Percentiles rank a stretch among this genome's conserved stretches.
phyloP scores from a whole-genome alignment of 1,140 invertebrate species.

The Bombus affinis region DNA sequence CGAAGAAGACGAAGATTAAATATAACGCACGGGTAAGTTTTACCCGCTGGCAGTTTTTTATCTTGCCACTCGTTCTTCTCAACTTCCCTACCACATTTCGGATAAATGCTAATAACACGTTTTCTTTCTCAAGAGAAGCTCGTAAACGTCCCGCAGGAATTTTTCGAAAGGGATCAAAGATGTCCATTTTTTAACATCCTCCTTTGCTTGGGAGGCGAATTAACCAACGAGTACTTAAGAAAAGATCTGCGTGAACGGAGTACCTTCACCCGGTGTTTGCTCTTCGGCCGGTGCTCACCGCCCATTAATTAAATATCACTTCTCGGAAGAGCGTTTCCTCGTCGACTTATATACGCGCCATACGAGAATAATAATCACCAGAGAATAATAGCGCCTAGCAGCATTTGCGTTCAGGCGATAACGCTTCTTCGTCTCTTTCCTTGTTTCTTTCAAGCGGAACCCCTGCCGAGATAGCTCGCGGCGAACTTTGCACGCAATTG shows the following conservation, averaged over 20 bases:
- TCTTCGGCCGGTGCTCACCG: constrained; percentile 20
- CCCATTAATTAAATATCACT: constrained; percentile 62
- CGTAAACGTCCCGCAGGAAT: too few species aligned
- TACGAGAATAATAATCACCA: constrained; percentile 59
- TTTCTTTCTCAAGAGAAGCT: too few species aligned
- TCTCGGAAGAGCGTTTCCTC: constrained; percentile 49
- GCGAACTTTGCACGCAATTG: constrained; percentile 47
- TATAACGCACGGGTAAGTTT: too few species aligned
- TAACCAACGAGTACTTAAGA: neutral
- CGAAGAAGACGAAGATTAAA: neutral
- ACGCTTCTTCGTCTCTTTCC: constrained; percentile 1
- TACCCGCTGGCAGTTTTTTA: too few species aligned
- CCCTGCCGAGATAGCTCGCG: constrained; percentile 21
- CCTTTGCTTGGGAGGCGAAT: neutral
- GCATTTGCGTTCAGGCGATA: constrained; percentile 20
- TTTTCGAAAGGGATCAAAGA: too few species aligned
- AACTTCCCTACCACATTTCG: too few species aligned
- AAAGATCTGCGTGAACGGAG: constrained; percentile 39
- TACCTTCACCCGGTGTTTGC: constrained; percentile 30
- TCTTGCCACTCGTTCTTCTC: too few species aligned
- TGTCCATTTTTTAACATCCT: too few species aligned
- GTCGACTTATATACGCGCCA: constrained; percentile 35
- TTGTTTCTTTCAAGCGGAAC: neutral
- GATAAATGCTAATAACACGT: too few species aligned
- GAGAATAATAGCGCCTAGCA: constrained; percentile 58